Evolutionary conservation across 2,797 vertebrate genomes (phyloP).

Genomic region (Meda fulgida): DNA sequence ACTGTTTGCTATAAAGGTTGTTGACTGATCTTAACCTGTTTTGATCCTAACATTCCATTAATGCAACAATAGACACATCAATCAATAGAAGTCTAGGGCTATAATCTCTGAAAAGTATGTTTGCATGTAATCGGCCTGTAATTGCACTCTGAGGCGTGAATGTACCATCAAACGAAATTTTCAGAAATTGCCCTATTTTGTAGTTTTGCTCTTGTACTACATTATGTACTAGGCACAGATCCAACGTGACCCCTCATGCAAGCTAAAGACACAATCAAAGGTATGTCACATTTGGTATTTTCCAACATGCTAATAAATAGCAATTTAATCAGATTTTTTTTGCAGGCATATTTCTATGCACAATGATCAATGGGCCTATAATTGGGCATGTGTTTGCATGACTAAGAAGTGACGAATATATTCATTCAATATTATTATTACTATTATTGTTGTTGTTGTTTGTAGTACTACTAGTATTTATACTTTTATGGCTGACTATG

Average conservation of each 20-base stretch:
- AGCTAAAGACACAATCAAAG: neutral
- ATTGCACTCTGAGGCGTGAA: constrained; percentile 17
- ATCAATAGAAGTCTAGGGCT: neutral
- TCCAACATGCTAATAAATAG: constrained; percentile 15
- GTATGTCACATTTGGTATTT: constrained; percentile 14
- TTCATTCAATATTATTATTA: neutral
- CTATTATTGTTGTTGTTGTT: neutral
- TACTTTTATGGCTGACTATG: neutral
- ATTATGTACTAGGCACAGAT: constrained; percentile 32
- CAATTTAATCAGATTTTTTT: constrained; percentile 27
- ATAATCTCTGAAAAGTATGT: neutral
- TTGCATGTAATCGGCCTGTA: neutral
- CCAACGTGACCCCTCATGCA: constrained; percentile 41
- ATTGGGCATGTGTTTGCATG: neutral
- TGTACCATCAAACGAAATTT: constrained; percentile 39
- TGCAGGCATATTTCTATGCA: neutral
- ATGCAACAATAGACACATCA: neutral
- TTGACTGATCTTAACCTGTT: too few relatives aligned
- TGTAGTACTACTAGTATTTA: neutral
- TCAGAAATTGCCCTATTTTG: constrained; percentile 21
- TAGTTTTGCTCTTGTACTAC: neutral
- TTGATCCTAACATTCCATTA: too few relatives aligned
- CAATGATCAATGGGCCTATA: neutral
- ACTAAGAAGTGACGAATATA: too few relatives aligned
- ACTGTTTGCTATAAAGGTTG: too few relatives aligned